Percentiles rank a stretch among this genome's conserved stretches.
Conservation (phyloP, 2,888 invertebrate genomes). For the Drosophila hawaiiensis region DNA sequence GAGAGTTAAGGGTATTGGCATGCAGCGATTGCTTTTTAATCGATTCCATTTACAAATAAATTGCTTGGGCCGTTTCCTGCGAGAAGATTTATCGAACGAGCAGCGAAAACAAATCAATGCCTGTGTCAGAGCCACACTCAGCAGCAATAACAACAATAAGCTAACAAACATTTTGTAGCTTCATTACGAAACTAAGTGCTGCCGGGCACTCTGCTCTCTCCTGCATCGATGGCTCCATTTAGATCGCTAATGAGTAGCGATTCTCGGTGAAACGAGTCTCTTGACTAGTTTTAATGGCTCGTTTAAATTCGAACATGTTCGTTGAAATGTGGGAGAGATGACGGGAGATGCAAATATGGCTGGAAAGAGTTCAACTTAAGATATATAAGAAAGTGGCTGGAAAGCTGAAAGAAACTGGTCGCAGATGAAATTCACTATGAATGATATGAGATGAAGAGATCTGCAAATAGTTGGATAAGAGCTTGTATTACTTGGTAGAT, state of each 20-base stretch:
- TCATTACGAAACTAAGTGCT: slow-evolving; percentile 52
- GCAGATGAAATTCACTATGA: neutral
- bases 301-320: neutral
- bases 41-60: slow-evolving; percentile 85
- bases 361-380: neutral
- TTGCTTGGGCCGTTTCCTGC: slow-evolving; percentile 76
- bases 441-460: neutral
- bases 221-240: slow-evolving; percentile 2
- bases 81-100: slow-evolving; percentile 71
- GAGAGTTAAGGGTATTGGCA: slow-evolving; percentile 39
- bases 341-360: neutral
- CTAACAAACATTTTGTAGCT: slow-evolving; percentile 54
- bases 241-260: slow-evolving; percentile 25
- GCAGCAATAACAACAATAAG: neutral
- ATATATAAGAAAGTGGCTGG: neutral
- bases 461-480: neutral
- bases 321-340: neutral
- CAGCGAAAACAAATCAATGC: slow-evolving; percentile 46
- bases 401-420: neutral
- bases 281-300: neutral
- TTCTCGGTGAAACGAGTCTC: neutral
- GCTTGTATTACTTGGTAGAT: neutral
- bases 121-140: slow-evolving; percentile 27
- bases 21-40: slow-evolving; percentile 85
- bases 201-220: slow-evolving; percentile 20